These are phyloP conservation scores for Rhinichthys klamathensis DNA, from an alignment of 2,113 vertebrate genomes.

Conservation along the genomic window DNA sequence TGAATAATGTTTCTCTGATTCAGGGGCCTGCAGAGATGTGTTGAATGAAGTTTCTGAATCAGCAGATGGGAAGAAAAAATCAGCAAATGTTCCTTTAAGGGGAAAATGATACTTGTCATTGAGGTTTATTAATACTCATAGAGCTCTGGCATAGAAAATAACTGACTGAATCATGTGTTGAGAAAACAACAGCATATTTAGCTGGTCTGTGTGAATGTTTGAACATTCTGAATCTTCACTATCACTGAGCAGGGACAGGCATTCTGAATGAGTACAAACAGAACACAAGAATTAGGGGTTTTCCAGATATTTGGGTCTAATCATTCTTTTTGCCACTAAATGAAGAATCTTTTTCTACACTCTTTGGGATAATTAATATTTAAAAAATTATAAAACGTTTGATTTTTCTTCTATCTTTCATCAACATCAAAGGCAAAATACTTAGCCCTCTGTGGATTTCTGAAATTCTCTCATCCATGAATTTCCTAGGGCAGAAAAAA, in stretches of 20 bases:
- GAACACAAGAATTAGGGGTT: not conserved
- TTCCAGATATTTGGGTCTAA: not conserved
- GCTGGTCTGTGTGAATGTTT: not conserved
- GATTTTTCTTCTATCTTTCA: not conserved
- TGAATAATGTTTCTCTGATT: not conserved
- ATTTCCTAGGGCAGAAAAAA: not conserved
- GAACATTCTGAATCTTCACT: not conserved
- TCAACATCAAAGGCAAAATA: not conserved
- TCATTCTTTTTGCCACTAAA: not conserved
- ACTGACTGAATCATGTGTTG: not conserved
- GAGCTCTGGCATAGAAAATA: not conserved
- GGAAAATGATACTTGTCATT: slow-evolving; percentile 3
- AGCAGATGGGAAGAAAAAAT: not conserved
- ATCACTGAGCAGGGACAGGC: not conserved
- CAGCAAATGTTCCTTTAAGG: slow-evolving; percentile 1
- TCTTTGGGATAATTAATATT: not conserved
- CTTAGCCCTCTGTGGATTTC: not conserved
- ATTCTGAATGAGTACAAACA: not conserved
- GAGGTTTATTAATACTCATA: not conserved
- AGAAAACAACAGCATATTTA: not conserved
- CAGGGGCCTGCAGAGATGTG: not conserved
- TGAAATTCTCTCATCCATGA: not conserved
- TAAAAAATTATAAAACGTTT: not conserved
- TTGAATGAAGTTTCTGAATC: not conserved
- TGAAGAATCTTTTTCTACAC: not conserved